Base-by-base conservation (phyloP, 1,140 invertebrate species). In the Eupeodes corollae region DNA sequence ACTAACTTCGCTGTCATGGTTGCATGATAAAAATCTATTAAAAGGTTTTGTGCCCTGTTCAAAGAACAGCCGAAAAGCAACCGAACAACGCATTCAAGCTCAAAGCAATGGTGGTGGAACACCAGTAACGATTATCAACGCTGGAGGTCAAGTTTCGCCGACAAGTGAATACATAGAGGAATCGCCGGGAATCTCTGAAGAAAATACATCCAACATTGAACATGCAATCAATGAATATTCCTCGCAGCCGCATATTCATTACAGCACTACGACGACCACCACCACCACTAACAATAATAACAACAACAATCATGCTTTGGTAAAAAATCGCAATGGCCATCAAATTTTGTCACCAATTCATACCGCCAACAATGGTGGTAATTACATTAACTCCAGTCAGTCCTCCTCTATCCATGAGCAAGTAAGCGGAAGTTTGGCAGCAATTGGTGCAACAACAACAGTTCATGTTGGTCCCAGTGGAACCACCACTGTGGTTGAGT, bases 21-120 rank as follows among this genome's bases (percentile, higher is more conserved):
- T 96, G 10, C 90, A 92, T 63, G 88, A 94, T 67, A 84, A 80
- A 56, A 91, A 96, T 73, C 70, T 94, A 52, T 75, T 94, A 10
- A 91, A 91, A 74, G 82, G 83, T 74, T 69, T 59, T 55, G 61
- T 67, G 19, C 53, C 60, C 2, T 58, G 51, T 18, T 5, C 21
- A 26, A 26, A 49, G 39, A 31, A 44, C 14, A 39, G 46, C 42
- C 39, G 13, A 38, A 34, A 26, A n/a, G 32, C 18, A 41, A 14
- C 15, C 30, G 35, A 38, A 39, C 13, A 35, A 43, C 40, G 39
- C 18, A 21, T 6, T 33, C 46, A 32, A 42, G 26, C 14, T 5
- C 32, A 21, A 41, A 32, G 26, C 6, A 50, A 44, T 39, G 40
- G 14, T 16, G 38, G 21, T 9, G 15, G 38, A 48, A 43, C 35